Conservation (phyloP, 2,113 vertebrate species). For the Gallinago undulata region DNA sequence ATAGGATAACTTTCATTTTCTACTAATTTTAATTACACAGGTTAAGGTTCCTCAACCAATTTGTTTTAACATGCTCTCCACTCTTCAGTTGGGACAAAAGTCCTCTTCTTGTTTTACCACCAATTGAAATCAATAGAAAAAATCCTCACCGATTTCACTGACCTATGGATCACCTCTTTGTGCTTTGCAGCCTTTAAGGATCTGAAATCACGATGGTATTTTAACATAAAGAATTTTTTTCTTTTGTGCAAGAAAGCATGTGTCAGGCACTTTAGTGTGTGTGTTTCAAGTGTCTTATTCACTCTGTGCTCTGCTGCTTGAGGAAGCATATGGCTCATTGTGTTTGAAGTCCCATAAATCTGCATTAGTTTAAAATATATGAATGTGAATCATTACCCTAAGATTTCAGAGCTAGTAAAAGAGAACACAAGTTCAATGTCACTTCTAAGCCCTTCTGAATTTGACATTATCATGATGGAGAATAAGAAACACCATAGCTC, state of each 20-base stretch:
- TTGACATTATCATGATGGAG: neutral
- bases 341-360: conserved; percentile 68
- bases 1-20: neutral
- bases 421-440: neutral
- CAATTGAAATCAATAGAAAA: neutral
- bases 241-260: neutral
- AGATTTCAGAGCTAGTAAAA: conserved; percentile 48
- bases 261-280: neutral
- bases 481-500: neutral
- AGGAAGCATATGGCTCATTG: conserved; percentile 27
- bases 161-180: neutral
- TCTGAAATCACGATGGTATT: neutral
- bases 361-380: conserved; percentile 61
- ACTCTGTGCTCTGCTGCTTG: neutral
- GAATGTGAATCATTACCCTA: conserved; percentile 51
- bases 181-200: neutral
- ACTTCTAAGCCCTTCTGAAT: neutral
- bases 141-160: neutral
- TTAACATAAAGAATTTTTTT: neutral
- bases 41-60: neutral
- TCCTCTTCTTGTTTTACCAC: neutral
- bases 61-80: neutral
- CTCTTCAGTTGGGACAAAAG: neutral
- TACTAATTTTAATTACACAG: neutral
- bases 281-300: conserved; percentile 2